Evolutionary conservation across 2,797 vertebrate species (phyloP).

Genomic region (Dendrocincla fuliginosa): DNA sequence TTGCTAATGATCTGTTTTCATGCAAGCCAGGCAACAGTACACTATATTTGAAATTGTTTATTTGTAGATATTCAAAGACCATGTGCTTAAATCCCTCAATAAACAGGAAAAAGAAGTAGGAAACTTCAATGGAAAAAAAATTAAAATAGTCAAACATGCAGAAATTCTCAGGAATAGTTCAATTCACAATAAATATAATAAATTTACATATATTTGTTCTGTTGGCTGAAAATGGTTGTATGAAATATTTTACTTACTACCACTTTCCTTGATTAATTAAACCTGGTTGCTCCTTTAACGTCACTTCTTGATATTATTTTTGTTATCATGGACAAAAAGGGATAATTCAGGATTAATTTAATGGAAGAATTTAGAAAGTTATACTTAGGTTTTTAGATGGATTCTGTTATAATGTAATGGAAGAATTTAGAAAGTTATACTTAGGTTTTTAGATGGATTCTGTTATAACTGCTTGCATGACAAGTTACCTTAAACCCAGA

Average conservation of each 20-base stretch:
- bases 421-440: neutral
- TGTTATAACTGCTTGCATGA: neutral
- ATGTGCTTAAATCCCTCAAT: neutral
- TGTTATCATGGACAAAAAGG: neutral
- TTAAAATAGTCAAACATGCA: neutral
- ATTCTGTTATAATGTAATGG: neutral
- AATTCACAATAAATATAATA: neutral
- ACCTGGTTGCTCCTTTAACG: neutral
- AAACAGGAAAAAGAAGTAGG: neutral
- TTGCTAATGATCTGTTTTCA: neutral
- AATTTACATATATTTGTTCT: neutral
- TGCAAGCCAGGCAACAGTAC: neutral
- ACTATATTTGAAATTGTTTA: neutral
- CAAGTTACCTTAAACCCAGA: conserved; percentile 15
- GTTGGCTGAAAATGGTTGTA: neutral
- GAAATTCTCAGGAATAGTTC: neutral
- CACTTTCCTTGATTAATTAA: neutral
- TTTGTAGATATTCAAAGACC: neutral
- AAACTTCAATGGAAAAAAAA: neutral
- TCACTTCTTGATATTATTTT: neutral
- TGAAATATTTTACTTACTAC: neutral
- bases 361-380: neutral
- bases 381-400: neutral
- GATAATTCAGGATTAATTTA: neutral
- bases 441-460: neutral